Evolutionary conservation across 2,888 invertebrate species (phyloP).

Genomic region (Alentia gelatinosa): DNA sequence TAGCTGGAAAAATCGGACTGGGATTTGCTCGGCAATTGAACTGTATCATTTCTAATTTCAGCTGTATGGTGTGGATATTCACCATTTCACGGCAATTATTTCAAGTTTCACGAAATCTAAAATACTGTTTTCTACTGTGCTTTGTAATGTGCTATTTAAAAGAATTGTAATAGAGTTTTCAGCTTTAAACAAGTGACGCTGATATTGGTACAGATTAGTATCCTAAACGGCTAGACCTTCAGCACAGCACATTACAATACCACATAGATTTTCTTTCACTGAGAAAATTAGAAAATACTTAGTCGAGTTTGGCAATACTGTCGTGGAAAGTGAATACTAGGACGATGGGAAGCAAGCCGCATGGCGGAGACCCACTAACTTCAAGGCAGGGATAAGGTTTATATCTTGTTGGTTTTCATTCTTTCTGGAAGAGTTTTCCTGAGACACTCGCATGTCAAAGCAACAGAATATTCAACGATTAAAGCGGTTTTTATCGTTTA

Average conservation of each 20-base stretch:
- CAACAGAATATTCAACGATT: constrained; percentile 33
- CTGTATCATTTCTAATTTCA: neutral
- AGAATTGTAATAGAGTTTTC: neutral
- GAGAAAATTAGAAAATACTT: neutral
- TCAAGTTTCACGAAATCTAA: neutral
- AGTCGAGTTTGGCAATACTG: neutral
- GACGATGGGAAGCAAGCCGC: neutral
- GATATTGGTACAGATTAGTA: no score
- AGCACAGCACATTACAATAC: neutral
- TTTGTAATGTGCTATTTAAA: neutral
- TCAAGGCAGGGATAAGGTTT: neutral
- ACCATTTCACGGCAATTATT: neutral
- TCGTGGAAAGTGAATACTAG: neutral
- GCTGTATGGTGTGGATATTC: neutral
- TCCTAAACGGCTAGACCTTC: no score
- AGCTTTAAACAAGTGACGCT: no score
- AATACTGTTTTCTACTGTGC: neutral
- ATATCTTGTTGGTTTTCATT: neutral
- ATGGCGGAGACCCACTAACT: neutral
- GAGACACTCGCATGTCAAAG: neutral
- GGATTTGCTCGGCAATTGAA: no score
- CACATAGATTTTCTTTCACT: neutral
- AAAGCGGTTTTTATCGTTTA: neutral
- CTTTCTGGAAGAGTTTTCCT: constrained; percentile 9
- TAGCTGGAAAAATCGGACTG: neutral